A percentile compares a stretch with the other conserved stretches of the same genome.
phyloP scores from a whole-genome alignment of 2,797 vertebrate species.

The Helarctos malayanus region DNA sequence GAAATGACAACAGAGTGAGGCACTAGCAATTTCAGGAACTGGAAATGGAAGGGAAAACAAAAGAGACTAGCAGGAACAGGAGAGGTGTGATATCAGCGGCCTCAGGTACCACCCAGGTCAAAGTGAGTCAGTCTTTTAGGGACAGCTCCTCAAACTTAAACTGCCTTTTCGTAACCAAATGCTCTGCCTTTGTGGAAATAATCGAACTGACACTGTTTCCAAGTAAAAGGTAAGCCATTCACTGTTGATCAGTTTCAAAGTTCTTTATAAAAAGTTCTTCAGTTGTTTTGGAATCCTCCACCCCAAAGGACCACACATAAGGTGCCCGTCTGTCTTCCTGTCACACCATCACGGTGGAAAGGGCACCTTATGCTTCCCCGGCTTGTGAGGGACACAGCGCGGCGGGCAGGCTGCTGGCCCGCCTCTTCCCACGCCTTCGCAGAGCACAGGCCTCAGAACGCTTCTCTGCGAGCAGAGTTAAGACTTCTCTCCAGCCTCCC shows the following conservation, averaged over 20 bases:
- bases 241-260: not conserved
- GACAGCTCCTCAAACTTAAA: no score
- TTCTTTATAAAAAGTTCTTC: not conserved
- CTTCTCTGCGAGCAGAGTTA: conserved; percentile 45
- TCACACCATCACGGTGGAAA: conserved; percentile 76
- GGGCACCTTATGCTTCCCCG: conserved; percentile 61
- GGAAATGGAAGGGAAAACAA: not conserved
- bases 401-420: conserved; percentile 65
- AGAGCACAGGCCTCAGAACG: conserved; percentile 40
- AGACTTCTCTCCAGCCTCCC: conserved; percentile 9
- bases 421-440: conserved; percentile 70
- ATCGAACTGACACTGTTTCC: not conserved
- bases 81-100: rapidly evolving
- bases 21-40: rapidly evolving
- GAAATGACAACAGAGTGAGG: not conserved
- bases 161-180: not conserved
- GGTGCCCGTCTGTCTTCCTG: conserved; percentile 78
- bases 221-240: not conserved
- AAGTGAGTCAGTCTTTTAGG: rapidly evolving
- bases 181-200: not conserved
- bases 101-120: rapidly evolving
- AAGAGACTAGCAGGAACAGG: not conserved
- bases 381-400: conserved; percentile 63
- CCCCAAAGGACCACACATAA: conserved; percentile 71
- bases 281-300: not conserved